A percentile compares a stretch with the other conserved stretches of the same genome.
Evolutionary conservation across 2,797 vertebrate genomes (phyloP).

Genomic region (Meriones psammophilus): DNA sequence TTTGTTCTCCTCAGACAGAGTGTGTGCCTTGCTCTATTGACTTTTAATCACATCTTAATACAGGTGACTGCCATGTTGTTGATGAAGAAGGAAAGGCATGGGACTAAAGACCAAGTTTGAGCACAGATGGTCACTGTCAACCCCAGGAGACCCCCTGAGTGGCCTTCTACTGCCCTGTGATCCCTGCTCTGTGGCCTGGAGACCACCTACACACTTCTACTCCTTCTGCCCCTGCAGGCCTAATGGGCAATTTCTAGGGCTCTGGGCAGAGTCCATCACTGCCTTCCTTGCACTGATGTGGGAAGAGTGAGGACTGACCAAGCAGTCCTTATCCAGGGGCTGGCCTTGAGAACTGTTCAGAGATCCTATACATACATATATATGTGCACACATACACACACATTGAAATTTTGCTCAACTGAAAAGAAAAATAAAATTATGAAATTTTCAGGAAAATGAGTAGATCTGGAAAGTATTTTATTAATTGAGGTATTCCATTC

Average conservation of each 20-base stretch:
- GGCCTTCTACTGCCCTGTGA: neutral
- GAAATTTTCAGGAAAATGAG: neutral
- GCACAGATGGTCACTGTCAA: neutral
- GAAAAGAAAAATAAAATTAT: neutral
- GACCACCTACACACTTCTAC: accelerated
- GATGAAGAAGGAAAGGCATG: neutral
- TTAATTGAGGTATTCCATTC: neutral
- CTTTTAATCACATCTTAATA: neutral
- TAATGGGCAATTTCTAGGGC: too few species aligned
- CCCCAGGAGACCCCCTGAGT: neutral
- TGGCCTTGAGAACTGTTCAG: neutral
- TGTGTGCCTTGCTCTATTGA: neutral
- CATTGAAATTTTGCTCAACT: neutral
- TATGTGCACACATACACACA: too few species aligned
- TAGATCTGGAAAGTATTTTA: neutral
- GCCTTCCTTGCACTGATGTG: neutral
- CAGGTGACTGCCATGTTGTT: neutral
- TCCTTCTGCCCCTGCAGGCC: neutral
- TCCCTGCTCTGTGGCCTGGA: neutral
- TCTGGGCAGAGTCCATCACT: neutral
- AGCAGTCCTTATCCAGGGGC: neutral
- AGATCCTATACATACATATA: neutral
- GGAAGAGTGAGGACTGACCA: neutral
- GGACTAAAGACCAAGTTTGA: neutral
- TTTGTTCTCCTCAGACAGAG: neutral